phyloP scores from a whole-genome alignment of 2,113 vertebrate genomes.

The Perognathus longimembris region DNA sequence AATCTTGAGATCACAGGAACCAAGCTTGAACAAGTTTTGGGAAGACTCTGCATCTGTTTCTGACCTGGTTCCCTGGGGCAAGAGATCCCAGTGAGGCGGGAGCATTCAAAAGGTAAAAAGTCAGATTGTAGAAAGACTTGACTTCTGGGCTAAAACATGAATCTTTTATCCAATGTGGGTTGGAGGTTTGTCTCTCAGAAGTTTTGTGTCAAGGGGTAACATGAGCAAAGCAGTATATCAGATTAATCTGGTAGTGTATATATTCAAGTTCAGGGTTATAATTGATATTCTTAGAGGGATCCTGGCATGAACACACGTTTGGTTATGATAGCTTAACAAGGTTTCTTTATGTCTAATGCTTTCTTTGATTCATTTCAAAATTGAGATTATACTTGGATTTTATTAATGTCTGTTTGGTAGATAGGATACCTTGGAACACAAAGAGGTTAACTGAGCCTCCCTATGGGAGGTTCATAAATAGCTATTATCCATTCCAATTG shows the following conservation, averaged over 20 bases:
- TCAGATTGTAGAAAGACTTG: slow-evolving; percentile 27
- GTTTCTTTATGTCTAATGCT: neutral
- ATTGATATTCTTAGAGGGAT: neutral
- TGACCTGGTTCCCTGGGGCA: neutral
- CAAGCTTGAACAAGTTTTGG: neutral
- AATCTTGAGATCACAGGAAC: neutral
- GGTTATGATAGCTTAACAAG: neutral
- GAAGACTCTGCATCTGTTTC: neutral
- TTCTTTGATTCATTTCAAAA: slow-evolving; percentile 25
- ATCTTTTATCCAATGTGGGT: neutral
- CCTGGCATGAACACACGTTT: neutral
- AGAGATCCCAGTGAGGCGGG: neutral
- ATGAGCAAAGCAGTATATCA: slow-evolving; percentile 12
- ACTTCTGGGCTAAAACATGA: neutral
- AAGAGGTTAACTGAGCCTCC: neutral
- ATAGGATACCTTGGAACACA: slow-evolving; percentile 20
- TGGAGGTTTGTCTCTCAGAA: slow-evolving; percentile 51
- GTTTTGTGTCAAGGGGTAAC: slow-evolving; percentile 15
- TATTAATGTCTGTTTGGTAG: neutral
- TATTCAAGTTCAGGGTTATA: neutral
- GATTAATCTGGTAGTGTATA: neutral
- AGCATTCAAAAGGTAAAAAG: slow-evolving; percentile 37
- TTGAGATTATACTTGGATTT: neutral
- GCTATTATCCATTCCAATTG: neutral
- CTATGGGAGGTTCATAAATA: neutral